Base-by-base conservation (phyloP, 2,888 invertebrate species). In the Archaeoteleia sp. region DNA sequence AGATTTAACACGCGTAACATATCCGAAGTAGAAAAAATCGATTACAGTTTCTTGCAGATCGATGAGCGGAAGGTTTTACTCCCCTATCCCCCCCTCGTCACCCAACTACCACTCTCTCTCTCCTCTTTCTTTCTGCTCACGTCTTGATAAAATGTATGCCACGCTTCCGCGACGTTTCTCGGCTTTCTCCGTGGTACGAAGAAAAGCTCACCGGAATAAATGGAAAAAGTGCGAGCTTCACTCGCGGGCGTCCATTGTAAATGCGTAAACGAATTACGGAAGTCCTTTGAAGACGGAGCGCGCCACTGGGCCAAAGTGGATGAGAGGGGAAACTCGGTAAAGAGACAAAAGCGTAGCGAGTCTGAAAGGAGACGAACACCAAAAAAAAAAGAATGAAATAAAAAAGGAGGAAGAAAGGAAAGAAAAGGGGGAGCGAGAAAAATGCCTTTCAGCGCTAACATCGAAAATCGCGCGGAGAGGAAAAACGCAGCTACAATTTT, bases 251-350 rank as follows among this genome's bases (percentile, higher is more conserved):
- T 73, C 72, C 72, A 76, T 76, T 76, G 76, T 75, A 69, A 77
- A 76, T 77, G 74, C 74, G 74, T 81, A 78, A 81, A 74, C 75
- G 77, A 81, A 79, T 80, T 76, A 78, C 74, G 62, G 40, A 71
- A 78, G 74, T 78, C 76, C 71, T 77, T 74, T 78, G 71, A 68
- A 71, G 72, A 34, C 30, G 40, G 5, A 39, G 46, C 51, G 45
- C 32, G 43, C 40, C 63, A 65, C 65, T 54, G 63, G 62, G 66
- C 51, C 40, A 72, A 67, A 69, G 67, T 68, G 61, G 58, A 70
- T 63, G 66, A 66, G 35, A 51, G 54, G 54, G 57, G 60, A 51
- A 67, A 66, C 51, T 55, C 30, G 25, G 55, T 72, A 60, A 61
- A 67, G 46, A 69, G 65, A 57, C 54, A 51, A 60, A 53, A 51